These are phyloP conservation scores for Notothenia coriiceps DNA, from an alignment of 2,113 vertebrate species.

Conservation along the genomic window DNA sequence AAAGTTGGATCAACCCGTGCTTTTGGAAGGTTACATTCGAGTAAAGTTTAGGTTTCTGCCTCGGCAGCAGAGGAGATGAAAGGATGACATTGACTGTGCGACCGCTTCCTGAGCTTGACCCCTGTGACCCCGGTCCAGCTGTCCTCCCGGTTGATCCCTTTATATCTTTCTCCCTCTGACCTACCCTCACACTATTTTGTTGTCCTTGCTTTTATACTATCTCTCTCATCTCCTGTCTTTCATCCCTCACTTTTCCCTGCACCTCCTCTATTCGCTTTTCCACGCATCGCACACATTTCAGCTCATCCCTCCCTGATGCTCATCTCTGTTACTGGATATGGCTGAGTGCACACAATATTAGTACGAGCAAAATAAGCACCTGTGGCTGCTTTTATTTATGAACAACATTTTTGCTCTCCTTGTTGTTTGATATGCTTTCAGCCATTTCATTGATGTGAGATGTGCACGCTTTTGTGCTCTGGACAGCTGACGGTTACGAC, in stretches of 20 bases:
- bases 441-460: slow-evolving; percentile 22
- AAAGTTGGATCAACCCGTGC: slow-evolving; percentile 61
- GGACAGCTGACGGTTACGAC: slow-evolving; percentile 17
- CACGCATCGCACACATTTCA: slow-evolving; percentile 25
- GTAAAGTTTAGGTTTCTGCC: slow-evolving; percentile 58
- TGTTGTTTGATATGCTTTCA: slow-evolving; percentile 37
- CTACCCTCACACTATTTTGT: slow-evolving; percentile 55
- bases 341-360: slow-evolving; percentile 50
- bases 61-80: slow-evolving; percentile 70
- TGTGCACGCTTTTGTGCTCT: slow-evolving; percentile 3
- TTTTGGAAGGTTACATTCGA: slow-evolving; percentile 71
- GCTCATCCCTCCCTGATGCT: slow-evolving; percentile 33
- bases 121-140: slow-evolving; percentile 66
- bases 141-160: slow-evolving; percentile 61
- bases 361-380: slow-evolving; percentile 37
- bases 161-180: slow-evolving; percentile 38
- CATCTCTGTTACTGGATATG: slow-evolving; percentile 46
- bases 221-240: slow-evolving; percentile 50
- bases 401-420: slow-evolving; percentile 22
- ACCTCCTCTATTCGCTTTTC: slow-evolving; percentile 1
- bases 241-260: slow-evolving; percentile 45
- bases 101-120: slow-evolving; percentile 73
- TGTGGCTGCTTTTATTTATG: slow-evolving; percentile 50
- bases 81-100: slow-evolving; percentile 71
- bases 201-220: slow-evolving; percentile 61